phyloP scores from a whole-genome alignment of 92 coral and sea anemone species.

The Parazoanthus darwini region DNA sequence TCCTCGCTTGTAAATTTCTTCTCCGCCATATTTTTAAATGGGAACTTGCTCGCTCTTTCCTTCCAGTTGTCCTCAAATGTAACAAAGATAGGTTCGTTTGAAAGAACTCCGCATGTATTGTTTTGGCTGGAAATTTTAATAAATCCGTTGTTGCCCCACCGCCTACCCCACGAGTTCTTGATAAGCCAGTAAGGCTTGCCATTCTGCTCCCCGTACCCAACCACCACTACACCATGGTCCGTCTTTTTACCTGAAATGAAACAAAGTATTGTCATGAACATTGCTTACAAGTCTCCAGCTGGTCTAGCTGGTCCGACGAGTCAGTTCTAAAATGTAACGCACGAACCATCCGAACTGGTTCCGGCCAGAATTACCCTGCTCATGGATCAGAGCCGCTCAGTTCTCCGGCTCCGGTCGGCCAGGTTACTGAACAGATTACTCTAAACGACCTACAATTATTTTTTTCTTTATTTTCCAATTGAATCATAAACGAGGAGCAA shows the following conservation, averaged over 20 bases:
- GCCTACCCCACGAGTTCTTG: slow-evolving; percentile 95
- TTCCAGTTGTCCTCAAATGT: slow-evolving; percentile 53
- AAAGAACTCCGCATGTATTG: slow-evolving; percentile 83
- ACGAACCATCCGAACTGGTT: too few relatives aligned
- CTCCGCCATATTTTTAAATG: slow-evolving; percentile 68
- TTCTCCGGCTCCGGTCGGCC: too few relatives aligned
- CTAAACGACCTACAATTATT: too few relatives aligned
- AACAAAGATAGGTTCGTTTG: slow-evolving; percentile 84
- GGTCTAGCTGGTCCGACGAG: too few relatives aligned
- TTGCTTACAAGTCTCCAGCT: too few relatives aligned
- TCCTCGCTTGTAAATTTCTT: slow-evolving; percentile 56
- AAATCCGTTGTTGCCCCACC: slow-evolving; percentile 92
- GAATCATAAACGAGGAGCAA: too few relatives aligned
- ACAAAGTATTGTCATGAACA: too few relatives aligned
- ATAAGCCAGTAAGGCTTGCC: slow-evolving; percentile 79
- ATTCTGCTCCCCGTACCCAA: slow-evolving; percentile 78
- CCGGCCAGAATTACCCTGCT: too few relatives aligned
- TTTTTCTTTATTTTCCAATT: too few relatives aligned
- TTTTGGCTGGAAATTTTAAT: slow-evolving; percentile 69
- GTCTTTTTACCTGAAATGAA: slow-evolving; percentile 62
- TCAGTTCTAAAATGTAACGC: too few relatives aligned
- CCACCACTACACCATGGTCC: slow-evolving; percentile 80
- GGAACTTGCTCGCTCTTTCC: slow-evolving; percentile 49
- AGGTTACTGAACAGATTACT: too few relatives aligned
- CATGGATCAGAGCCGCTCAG: too few relatives aligned